These are phyloP conservation scores for Ladona fulva DNA, from an alignment of 1,140 invertebrate genomes.

Conservation along the genomic window DNA sequence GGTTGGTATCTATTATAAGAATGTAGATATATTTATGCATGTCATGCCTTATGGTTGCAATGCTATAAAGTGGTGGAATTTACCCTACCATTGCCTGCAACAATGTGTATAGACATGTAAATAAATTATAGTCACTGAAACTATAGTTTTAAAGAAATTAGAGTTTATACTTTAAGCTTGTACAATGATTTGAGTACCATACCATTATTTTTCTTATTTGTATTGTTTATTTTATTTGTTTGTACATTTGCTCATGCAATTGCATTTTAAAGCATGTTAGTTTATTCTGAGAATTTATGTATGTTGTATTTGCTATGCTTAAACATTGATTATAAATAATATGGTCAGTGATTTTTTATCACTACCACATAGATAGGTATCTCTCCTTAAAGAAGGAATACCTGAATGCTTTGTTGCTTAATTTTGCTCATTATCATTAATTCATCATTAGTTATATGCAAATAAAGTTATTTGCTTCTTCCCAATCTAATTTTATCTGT, in stretches of 20 bases:
- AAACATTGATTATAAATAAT: not conserved
- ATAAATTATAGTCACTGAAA: not conserved
- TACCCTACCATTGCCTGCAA: not conserved
- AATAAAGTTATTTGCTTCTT: not conserved
- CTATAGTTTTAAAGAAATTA: not conserved
- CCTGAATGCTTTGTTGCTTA: not conserved
- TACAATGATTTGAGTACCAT: not conserved
- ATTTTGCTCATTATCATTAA: not conserved
- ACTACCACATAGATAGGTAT: not conserved
- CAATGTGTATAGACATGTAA: not conserved
- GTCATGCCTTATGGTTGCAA: not conserved
- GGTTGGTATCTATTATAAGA: conserved; percentile 3
- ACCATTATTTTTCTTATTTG: not conserved
- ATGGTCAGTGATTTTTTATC: not conserved
- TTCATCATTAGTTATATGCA: conserved; percentile 1
- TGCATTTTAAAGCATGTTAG: conserved; percentile 6
- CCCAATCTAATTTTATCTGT: not conserved
- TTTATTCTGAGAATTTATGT: conserved; percentile 8
- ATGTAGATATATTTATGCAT: conserved; percentile 8
- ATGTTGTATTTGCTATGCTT: conserved; percentile 2
- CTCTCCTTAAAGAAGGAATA: not conserved
- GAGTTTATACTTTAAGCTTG: not conserved
- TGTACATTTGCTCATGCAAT: conserved; percentile 1
- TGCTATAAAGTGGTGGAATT: not conserved
- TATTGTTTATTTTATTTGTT: conserved; percentile 2